Evolutionary conservation across 2,888 invertebrate genomes (phyloP).

Genomic region (Metalampra italica): DNA sequence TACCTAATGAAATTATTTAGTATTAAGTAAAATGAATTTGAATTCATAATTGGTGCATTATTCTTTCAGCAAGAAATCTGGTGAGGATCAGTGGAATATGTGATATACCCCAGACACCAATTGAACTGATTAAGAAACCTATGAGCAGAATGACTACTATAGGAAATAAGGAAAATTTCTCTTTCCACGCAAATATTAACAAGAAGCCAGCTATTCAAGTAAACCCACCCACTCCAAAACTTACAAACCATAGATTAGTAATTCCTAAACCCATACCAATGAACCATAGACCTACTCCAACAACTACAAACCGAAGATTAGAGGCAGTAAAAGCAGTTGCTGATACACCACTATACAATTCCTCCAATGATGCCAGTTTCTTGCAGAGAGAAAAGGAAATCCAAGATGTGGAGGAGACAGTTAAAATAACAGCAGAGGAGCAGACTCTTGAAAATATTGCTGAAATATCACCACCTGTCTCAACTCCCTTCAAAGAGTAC

Average conservation of each 20-base stretch:
- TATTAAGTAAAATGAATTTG: not conserved
- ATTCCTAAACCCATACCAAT: constrained; percentile 14
- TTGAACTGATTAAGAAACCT: constrained; percentile 25
- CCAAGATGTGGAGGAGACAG: constrained; percentile 43
- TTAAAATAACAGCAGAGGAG: constrained; percentile 32
- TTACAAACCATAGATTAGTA: constrained; percentile 3
- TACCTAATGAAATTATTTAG: not conserved
- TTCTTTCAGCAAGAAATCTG: constrained; percentile 30
- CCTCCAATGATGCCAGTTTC: constrained; percentile 62
- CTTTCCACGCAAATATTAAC: constrained; percentile 17
- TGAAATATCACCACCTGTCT: constrained; percentile 50
- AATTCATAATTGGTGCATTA: not conserved
- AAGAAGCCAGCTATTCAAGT: constrained; percentile 16
- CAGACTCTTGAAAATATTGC: constrained; percentile 44
- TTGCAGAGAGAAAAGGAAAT: constrained; percentile 59
- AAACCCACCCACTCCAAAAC: constrained; percentile 5
- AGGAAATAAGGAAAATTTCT: constrained; percentile 52
- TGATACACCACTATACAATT: constrained; percentile 50
- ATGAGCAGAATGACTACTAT: constrained; percentile 35
- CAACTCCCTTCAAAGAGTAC: constrained; percentile 62
- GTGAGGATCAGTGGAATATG: constrained; percentile 60
- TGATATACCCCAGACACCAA: constrained; percentile 55
- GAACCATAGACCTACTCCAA: constrained; percentile 15
- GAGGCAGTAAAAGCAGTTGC: constrained; percentile 20
- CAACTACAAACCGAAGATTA: constrained; percentile 12